Evolutionary conservation across 64 coral and sea anemone genomes (phyloP), one percentile per base, ranked within the genome.

Genomic region (Cladopsammia gracilis): DNA sequence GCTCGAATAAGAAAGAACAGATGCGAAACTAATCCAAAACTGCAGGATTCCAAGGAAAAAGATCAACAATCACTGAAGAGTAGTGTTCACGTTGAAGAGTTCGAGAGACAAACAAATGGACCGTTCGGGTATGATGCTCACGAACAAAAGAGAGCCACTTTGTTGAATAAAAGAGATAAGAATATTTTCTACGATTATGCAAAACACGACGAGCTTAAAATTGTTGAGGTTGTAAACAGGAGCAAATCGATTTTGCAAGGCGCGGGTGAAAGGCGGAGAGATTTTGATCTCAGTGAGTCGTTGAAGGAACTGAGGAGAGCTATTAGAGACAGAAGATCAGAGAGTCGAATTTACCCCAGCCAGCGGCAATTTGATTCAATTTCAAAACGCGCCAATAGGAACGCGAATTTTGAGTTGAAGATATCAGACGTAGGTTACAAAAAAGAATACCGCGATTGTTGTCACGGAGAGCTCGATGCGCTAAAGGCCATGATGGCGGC

Each of bases 331-430:
- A 34, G 10, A 24, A 0, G 14, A 5, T 20, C 2, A 14, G 19
- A 7, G 16, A 51, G 10, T n/a, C 14, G 47, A 49, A 4, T 13
- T 79, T 42, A 9, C 26, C 19, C 3, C 1, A 49, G 4, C 44
- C 60, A 46, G 62, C 58, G 44, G 60, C 20, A 49, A 67, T 67
- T 67, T 65, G 16, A 48, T 49, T 18, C 48, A 25, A 26, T 6
- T 16, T n/a, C 25, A 19, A 26, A 83, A 49, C 44, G 61, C 61
- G 9, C 80, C 80, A 83, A 83, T 83, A 12, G 45, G 80, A 83
- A 48, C 1, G 80, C 60, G 6, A 18, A 4, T 43, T 45, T 64
- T 18, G 42, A 64, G 25, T 83, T 60, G 61, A 62, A 67, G 6
- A 19, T 45, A 50, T 5, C 4, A 2, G 19, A 19, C 80, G 62